Percentiles rank a stretch among this genome's conserved stretches.
phyloP scores from a whole-genome alignment of 1,140 invertebrate genomes.

The Drosophila nigromelanica region DNA sequence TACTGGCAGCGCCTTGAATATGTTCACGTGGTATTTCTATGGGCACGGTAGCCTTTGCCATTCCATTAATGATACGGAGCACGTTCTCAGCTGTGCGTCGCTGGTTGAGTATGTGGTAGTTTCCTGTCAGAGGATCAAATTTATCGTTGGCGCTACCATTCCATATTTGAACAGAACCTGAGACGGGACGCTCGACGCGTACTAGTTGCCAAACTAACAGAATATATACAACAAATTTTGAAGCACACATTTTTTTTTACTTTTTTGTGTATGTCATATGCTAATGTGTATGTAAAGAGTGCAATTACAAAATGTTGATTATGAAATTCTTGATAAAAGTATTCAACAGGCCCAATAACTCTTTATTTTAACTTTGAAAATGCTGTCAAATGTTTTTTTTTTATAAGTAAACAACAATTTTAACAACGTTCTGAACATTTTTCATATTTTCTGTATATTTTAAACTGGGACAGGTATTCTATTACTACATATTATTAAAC shows the following conservation, averaged over 20 bases:
- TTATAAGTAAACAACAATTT: not conserved
- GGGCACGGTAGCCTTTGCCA: too few species aligned
- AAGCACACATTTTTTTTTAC: conserved; percentile 29
- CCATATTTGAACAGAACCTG: not conserved
- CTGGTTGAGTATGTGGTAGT: not conserved
- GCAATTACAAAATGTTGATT: too few species aligned
- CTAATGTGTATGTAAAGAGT: too few species aligned
- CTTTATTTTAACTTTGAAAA: not conserved
- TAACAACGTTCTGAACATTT: not conserved
- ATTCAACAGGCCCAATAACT: too few species aligned
- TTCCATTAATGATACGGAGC: not conserved
- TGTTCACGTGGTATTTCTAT: not conserved
- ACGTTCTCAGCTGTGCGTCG: not conserved
- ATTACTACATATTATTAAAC: too few species aligned
- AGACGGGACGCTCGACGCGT: not conserved
- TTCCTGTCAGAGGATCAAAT: not conserved
- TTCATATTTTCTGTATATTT: too few species aligned
- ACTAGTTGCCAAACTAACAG: conserved; percentile 9
- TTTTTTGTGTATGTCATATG: not conserved
- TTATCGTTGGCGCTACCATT: not conserved
- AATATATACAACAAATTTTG: conserved; percentile 53
- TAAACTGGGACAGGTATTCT: too few species aligned
- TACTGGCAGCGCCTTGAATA: not conserved
- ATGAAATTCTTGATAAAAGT: too few species aligned
- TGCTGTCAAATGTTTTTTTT: not conserved